phyloP scores from a whole-genome alignment of 2,113 vertebrate genomes.

The Sarotherodon lohbergeri region DNA sequence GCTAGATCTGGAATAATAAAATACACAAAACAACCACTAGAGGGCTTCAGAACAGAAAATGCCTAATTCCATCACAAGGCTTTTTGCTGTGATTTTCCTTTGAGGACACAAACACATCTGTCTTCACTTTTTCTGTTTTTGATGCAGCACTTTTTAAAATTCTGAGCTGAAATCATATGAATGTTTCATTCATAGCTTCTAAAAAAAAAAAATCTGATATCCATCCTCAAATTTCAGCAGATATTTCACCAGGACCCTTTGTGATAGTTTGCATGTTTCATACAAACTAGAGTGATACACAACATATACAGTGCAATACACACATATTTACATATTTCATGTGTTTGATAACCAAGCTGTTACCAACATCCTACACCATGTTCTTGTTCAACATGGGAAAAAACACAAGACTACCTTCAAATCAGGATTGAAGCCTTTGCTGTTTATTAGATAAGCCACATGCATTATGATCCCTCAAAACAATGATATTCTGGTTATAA shows the following conservation, averaged over 20 bases:
- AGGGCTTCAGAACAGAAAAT: not conserved
- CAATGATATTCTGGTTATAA: accelerated
- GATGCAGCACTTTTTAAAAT: not conserved
- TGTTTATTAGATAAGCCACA: not conserved
- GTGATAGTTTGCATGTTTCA: not conserved
- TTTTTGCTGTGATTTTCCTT: no score
- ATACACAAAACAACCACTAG: not conserved
- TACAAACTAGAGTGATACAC: not conserved
- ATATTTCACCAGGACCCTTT: not conserved
- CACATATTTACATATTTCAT: no score
- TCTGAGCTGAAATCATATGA: not conserved
- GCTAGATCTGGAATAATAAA: not conserved
- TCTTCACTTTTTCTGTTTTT: not conserved
- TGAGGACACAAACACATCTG: not conserved
- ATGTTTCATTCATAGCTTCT: no score
- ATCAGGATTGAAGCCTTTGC: not conserved
- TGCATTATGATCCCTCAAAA: not conserved
- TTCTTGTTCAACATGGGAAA: not conserved
- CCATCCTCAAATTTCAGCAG: not conserved
- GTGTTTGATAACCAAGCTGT: accelerated
- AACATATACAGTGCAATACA: not conserved
- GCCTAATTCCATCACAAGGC: not conserved
- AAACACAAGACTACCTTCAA: not conserved
- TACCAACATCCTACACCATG: no score
- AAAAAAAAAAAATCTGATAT: not conserved